A percentile compares a stretch with the other conserved stretches of the same genome.
These are phyloP conservation scores for Enteromius radiatus DNA, from an alignment of 2,797 vertebrate species.

Conservation along the genomic window DNA sequence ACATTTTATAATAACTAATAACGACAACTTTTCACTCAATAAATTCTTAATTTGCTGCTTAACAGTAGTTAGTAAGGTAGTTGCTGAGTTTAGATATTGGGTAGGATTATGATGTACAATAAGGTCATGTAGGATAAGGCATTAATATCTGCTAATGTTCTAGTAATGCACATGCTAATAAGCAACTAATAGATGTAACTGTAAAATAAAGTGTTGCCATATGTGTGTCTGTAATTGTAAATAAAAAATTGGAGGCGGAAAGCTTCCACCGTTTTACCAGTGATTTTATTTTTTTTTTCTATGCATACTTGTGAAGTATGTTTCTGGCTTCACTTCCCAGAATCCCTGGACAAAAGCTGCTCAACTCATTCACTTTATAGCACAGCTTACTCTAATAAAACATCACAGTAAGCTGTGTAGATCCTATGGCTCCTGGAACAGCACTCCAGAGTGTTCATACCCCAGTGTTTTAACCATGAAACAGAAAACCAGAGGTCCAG, in stretches of 20 bases:
- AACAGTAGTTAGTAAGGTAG: too few relatives aligned
- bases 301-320: background rate
- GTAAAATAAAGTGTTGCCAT: too few relatives aligned
- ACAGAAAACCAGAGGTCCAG: slow-evolving; percentile 22
- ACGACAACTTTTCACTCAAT: too few relatives aligned
- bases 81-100: too few relatives aligned
- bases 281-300: background rate
- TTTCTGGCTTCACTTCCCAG: slow-evolving; percentile 23
- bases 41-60: too few relatives aligned
- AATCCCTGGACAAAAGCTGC: slow-evolving; percentile 35
- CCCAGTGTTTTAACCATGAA: slow-evolving; percentile 54
- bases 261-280: background rate
- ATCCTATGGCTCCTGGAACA: slow-evolving; percentile 62
- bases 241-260: background rate
- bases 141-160: too few relatives aligned
- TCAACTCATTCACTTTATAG: slow-evolving; percentile 48
- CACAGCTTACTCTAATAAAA: slow-evolving; percentile 39
- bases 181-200: too few relatives aligned
- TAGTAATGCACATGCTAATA: too few relatives aligned
- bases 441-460: slow-evolving; percentile 50
- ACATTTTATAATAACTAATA: too few relatives aligned
- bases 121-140: too few relatives aligned
- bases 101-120: too few relatives aligned
- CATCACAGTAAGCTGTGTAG: slow-evolving; percentile 76
- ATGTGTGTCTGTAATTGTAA: too few relatives aligned